Base-by-base conservation (phyloP, 2,888 invertebrate species). In the Sarcophaga caerulescens region DNA sequence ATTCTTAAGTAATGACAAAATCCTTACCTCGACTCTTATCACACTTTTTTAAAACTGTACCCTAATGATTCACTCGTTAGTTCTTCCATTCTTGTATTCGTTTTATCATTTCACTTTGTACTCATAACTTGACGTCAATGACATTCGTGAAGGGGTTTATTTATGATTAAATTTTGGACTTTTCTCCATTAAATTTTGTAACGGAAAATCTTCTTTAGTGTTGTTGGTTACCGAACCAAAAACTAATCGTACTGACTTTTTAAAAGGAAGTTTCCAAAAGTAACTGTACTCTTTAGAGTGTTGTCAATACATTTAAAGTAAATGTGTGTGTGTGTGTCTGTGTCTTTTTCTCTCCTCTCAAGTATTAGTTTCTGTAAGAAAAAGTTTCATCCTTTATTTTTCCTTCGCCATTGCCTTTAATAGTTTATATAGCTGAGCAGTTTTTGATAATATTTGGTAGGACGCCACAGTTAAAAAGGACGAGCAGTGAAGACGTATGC, bases 111-210 rank as follows among this genome's bases (percentile, higher is more conserved):
- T 44, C 45, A 62, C 62, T 63, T 52, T 21, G 21, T 60, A 45
- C 59, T 76, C 65, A 81, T 81, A 81, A 76, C 75, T 76, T 81
- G 69, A 44, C 63, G 69, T 44, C 63, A 76, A 52, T 74, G 75
- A 75, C 75, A 70, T 76, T 75, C 59, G 75, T 75, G 63, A 81
- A 70, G 70, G 81, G 69, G 17, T 76, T 81, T 76, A 76, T 81
- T 70, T 75, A 35, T 35, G 35, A 81, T 76, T 70, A 65, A 75
- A 8, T n/a, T 65, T 65, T 71, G 63, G 65, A n/a, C 70, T 66
- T 84, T 19, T 47, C 11, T 60, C n/a, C 60, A 44, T 14, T 14
- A 47, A 47, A 47, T 47, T 47, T 14, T 47, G 11, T 47, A 14
- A 47, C 47, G 11, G 47, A 47, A 47, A 14, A 14, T 47, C 47